Evolutionary conservation across 2,113 vertebrate genomes (phyloP), one percentile per base, ranked within the genome.

Genomic region (Oncorhynchus keta): DNA sequence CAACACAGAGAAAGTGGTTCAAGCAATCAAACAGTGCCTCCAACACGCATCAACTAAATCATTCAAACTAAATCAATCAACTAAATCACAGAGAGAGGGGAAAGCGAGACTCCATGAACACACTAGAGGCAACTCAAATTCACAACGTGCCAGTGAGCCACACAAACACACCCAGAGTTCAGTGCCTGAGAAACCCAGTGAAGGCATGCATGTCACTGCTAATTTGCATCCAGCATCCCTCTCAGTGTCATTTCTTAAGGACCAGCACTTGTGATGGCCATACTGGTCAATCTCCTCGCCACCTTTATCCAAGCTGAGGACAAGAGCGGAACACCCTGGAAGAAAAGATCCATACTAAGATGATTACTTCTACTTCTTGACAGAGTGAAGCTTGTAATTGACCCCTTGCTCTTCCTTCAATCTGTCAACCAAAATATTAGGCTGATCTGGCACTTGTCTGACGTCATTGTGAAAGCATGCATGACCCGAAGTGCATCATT

Each of bases 141-240:
- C 39, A 48, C 2, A 35, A 79, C 39, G 72, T 76, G 79, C 76
- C 74, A 62, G 70, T 18, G 66, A 71, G 76, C 18, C n/a, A 26
- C 68, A 69, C 73, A 55, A 68, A 39, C 39, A 45, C 61, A 59
- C 70, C 68, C 39, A 16, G 72, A 67, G 73, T 28, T 49, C 32
- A 7, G 11, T 68, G 79, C 61, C 74, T 48, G 14, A 7, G 39
- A 77, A 76, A 61, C 28, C 65, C 4, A 7, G 39, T 59, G 72
- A 72, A 72, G 72, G 69, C 71, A 77, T 75, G 72, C 75, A 9
- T 77, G 83, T 85, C 83, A 80, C 59, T 73, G 74, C 49, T 39
- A 57, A 79, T 85, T 76, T 75, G 16, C 70, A 14, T 85, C 80
- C 70, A 39, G 35, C 69, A 70, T 69, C 57, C 78, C 57, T 61